Evolutionary conservation across 2,888 invertebrate species (phyloP).

Genomic region (Drosophila limbata): DNA sequence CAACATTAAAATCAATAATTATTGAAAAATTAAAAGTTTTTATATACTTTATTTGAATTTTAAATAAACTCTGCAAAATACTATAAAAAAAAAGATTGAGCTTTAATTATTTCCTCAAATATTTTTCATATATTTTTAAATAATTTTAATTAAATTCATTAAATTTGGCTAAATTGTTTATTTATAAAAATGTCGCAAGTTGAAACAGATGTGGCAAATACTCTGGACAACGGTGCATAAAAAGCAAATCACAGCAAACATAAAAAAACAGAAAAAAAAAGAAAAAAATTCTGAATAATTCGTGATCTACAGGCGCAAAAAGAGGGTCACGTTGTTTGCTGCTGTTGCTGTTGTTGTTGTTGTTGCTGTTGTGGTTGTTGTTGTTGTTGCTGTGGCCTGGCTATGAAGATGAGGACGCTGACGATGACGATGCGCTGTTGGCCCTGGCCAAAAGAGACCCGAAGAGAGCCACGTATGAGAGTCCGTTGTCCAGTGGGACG

Average conservation of each 20-base stretch:
- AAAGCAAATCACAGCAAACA: slow-evolving; percentile 41
- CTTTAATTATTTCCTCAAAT: too few species aligned
- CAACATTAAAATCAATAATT: too few species aligned
- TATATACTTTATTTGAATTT: too few species aligned
- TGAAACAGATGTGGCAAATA: neutral
- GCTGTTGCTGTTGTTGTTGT: slow-evolving; percentile 30
- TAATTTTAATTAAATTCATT: neutral
- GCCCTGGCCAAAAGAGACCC: slow-evolving; percentile 46
- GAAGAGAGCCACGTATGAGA: slow-evolving; percentile 57
- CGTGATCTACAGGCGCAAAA: slow-evolving; percentile 85
- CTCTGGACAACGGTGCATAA: slow-evolving; percentile 23
- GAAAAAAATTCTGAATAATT: slow-evolving; percentile 80
- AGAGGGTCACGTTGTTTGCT: slow-evolving; percentile 83
- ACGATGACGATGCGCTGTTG: slow-evolving; percentile 56
- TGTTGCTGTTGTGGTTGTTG: slow-evolving; percentile 25
- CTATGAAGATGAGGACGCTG: slow-evolving; percentile 48
- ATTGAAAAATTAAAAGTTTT: too few species aligned
- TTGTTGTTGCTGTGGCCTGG: slow-evolving; percentile 25
- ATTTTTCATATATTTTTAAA: too few species aligned
- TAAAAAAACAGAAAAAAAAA: slow-evolving; percentile 46
- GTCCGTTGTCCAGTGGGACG: slow-evolving; percentile 29
- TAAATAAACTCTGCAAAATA: too few species aligned
- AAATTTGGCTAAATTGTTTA: neutral
- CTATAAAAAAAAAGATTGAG: too few species aligned
- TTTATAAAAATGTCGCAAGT: neutral